These are phyloP conservation scores for Holothuria leucospilota DNA, from an alignment of 53 echinoderm and acorn worm genomes.

Conservation along the genomic window DNA sequence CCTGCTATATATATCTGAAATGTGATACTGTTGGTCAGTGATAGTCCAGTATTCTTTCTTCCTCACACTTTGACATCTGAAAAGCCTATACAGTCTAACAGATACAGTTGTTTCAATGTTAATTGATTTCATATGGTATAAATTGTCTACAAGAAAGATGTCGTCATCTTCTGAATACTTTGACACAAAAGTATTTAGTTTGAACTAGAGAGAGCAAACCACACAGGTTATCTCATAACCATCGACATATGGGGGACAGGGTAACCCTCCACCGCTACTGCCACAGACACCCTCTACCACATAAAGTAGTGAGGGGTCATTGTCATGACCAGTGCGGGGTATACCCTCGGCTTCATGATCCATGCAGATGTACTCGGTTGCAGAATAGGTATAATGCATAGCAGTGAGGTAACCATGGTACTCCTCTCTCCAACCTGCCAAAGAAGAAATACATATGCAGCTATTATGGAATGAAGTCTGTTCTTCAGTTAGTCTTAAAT, in stretches of 20 bases:
- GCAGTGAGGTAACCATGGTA: background rate
- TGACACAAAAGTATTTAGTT: background rate
- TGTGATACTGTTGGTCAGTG: too few relatives aligned
- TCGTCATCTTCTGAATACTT: too few relatives aligned
- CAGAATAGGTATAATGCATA: background rate
- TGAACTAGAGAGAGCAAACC: background rate
- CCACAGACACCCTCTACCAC: background rate
- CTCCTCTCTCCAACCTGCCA: background rate
- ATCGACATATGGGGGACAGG: background rate
- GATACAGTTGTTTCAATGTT: too few relatives aligned
- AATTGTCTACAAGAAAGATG: too few relatives aligned
- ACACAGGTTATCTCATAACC: background rate
- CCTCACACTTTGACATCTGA: too few relatives aligned
- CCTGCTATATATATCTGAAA: too few relatives aligned
- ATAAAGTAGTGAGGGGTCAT: background rate
- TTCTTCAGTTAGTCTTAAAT: too few relatives aligned
- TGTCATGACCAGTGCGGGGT: background rate
- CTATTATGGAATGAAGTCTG: too few relatives aligned
- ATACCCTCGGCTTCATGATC: background rate
- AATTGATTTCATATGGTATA: too few relatives aligned
- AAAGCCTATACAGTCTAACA: too few relatives aligned
- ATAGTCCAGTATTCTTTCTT: too few relatives aligned
- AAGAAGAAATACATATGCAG: background rate
- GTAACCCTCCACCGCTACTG: background rate
- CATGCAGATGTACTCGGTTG: background rate